Conservation (phyloP, 2,113 vertebrate species). For the Apodemus speciosus region DNA sequence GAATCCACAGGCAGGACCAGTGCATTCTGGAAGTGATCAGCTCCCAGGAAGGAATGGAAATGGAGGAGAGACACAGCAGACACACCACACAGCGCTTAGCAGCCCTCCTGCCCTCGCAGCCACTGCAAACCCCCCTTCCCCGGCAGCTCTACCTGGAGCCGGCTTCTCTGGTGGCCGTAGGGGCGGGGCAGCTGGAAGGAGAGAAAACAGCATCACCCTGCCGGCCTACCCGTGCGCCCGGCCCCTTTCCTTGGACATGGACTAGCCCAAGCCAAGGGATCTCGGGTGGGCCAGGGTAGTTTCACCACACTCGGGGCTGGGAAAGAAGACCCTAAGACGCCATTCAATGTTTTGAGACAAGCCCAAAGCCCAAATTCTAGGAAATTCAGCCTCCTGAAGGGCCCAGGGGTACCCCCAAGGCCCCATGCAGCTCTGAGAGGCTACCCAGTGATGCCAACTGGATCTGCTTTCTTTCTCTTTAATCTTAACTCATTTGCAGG, state of each 20-base stretch:
- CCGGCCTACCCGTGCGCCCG: background rate
- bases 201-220: conserved; percentile 47
- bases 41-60: background rate
- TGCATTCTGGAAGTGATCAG: background rate
- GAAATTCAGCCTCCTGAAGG: background rate
- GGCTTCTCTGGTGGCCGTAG: background rate
- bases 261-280: background rate
- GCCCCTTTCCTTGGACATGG: background rate
- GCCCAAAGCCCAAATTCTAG: background rate
- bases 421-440: background rate
- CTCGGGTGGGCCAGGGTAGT: background rate
- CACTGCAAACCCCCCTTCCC: conserved; percentile 21
- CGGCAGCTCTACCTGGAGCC: conserved; percentile 59
- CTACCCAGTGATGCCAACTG: rapidly evolving
- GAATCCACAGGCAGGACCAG: background rate
- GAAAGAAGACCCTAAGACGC: too few relatives aligned
- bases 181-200: conserved; percentile 65
- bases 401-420: background rate
- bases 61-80: background rate
- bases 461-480: background rate
- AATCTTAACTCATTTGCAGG: background rate
- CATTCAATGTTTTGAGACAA: background rate
- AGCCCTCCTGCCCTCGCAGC: background rate
- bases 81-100: conserved; percentile 35
- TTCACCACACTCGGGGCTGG: background rate